Evolutionary conservation across 1,140 invertebrate species (phyloP), one percentile per base, ranked within the genome.

Genomic region (Drosophila virilis): DNA sequence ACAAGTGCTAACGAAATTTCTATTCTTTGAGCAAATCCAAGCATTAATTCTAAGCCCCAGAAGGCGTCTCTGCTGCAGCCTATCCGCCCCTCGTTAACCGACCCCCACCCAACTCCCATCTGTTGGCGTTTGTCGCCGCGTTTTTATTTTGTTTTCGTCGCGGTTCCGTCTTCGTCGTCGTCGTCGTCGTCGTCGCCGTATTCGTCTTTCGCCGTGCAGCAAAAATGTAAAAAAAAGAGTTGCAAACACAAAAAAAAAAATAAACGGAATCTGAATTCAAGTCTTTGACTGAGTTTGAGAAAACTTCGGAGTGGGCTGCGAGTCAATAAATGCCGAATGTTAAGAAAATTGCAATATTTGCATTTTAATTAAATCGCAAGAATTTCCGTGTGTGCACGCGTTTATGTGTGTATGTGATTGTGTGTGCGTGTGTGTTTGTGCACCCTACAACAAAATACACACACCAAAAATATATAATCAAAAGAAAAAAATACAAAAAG

Each of bases 91-190:
- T 28, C 13, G 15, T 51, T 65, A 32, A 12, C 15, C 38, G 22
- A 28, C 45, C 42, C 33, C 51, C 40, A 42, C 42, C 33, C 37
- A 12, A 37, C 43, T 50, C 43, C 55, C 67, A 54, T 17, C 50
- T 35, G 42, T 10, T 35, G 10, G 32, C 62, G 17, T 15, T 48
- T 68, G 57, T 83, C 80, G 80, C 77, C 66, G 80, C 72, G 80
- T 76, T 79, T 82, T 65, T 76, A 64, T 78, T 83, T 84, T 84
- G 74, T 82, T 81, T 69, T 80, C 81, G 65, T 74, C 65, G 65
- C 64, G 48, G 13, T 57, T 32, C 48, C 15, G 54, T 38, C 52
- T 54, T 8, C 60, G 12, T 13, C 6, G 37, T 15, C 38, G 46
- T 45, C 38, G 58, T 37, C 32, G 55, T 51, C 33, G 17, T 33